Base-by-base conservation (phyloP, 2,888 invertebrate genomes). In the Cyrtodaria siliqua region DNA sequence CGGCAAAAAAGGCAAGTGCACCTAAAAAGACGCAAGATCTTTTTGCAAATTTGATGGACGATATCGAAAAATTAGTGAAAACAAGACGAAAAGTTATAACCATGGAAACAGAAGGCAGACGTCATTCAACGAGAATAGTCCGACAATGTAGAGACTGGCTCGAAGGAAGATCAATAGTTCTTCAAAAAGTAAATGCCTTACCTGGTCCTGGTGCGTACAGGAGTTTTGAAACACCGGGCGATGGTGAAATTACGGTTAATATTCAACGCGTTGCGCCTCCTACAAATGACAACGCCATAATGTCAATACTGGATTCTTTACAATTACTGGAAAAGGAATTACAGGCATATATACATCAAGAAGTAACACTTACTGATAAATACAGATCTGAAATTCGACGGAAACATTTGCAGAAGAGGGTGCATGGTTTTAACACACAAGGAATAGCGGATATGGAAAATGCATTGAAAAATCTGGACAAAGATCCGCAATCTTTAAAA, bases 31-130 rank as follows among this genome's bases (percentile, higher is more conserved):
- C 83, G 0, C 80, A 83, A 47, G 84, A 85, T 52, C 47, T 86
- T 27, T 87, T 86, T 59, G 76, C 78, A 12, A 79, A 73, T 56
- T 59, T 87, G 53, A 82, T 87, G 70, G 81, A 83, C n/a, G 86
- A 87, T 70, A 82, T 86, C 47, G 71, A 84, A 56, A 76, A 71
- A 49, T 60, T 87, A 53, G 80, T 84, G 38, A 78, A 68, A 53
- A 53, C 77, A 1, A 61, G 83, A 44, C 71, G 72, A 44, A 74
- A 76, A 38, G 81, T 81, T 12, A 42, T 81, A n/a, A 72, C 71
- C 12, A 71, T 70, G 64, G 87, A 86, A 52, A 78, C 77, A 6
- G 86, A 87, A 60, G 82, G 82, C 0, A 70, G 82, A 27, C 61
- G 84, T 16, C 81, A 76, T 38, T 84, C 84, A 18, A 85, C 86